Conservation (phyloP, 2,797 vertebrate genomes). For the Podarcis siculus region DNA sequence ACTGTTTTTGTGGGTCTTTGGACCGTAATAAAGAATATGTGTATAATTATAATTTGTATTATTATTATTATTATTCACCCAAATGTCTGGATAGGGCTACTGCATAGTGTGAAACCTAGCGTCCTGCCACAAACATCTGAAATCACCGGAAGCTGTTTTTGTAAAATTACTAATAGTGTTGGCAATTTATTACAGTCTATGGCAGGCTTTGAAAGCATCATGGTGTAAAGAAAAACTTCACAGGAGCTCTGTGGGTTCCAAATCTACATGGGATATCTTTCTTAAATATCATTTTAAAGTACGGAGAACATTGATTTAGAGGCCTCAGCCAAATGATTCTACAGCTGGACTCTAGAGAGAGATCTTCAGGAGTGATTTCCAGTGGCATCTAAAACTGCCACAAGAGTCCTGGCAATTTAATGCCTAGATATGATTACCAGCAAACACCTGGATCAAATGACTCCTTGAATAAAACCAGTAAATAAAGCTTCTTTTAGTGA, state of each 20-base stretch:
- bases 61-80: too few species aligned
- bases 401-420: conserved; percentile 10
- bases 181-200: neutral
- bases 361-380: conserved; percentile 15
- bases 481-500: neutral
- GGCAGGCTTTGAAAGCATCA: neutral
- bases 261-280: neutral
- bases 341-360: conserved; percentile 14
- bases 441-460: conserved; percentile 25
- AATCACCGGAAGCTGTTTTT: neutral
- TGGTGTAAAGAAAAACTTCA: neutral
- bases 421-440: neutral
- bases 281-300: neutral
- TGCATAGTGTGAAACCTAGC: neutral
- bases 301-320: neutral
- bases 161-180: neutral
- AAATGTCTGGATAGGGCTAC: neutral
- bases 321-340: neutral
- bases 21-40: too few species aligned
- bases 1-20: too few species aligned
- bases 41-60: too few species aligned
- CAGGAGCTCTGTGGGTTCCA: neutral
- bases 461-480: conserved; percentile 8
- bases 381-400: conserved; percentile 10
- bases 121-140: neutral